A percentile compares a stretch with the other conserved stretches of the same genome.
These are phyloP conservation scores for Carcinoscorpius rotundicauda DNA, from an alignment of 1,140 invertebrate species.

Conservation along the genomic window DNA sequence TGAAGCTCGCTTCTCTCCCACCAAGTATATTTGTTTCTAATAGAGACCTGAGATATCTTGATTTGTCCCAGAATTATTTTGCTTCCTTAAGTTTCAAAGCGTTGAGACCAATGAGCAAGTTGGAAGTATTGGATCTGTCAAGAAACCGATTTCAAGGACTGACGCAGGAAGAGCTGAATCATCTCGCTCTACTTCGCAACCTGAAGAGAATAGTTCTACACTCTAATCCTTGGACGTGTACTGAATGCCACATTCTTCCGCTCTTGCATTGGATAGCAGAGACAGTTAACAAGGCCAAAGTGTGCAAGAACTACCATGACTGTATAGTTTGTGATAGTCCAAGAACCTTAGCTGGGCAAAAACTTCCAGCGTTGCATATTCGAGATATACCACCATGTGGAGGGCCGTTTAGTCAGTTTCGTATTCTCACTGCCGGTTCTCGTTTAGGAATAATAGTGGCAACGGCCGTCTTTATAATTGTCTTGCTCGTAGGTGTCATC, in stretches of 20 bases:
- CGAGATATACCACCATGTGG: too few relatives aligned
- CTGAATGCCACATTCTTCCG: constrained; percentile 39
- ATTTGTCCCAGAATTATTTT: constrained; percentile 36
- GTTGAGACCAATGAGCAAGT: constrained; percentile 39
- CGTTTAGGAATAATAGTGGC: too few relatives aligned
- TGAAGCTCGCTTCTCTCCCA: constrained; percentile 4
- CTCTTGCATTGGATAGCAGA: constrained; percentile 25
- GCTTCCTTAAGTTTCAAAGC: constrained; percentile 39
- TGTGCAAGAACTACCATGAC: too few relatives aligned
- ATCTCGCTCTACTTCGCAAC: constrained; percentile 25
- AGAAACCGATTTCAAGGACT: constrained; percentile 46
- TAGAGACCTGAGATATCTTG: constrained; percentile 18
- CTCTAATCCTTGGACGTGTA: constrained; percentile 51
- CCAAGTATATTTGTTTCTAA: constrained; percentile 16
- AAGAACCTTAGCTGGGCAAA: too few relatives aligned
- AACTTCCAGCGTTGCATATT: too few relatives aligned
- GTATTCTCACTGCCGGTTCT: too few relatives aligned
- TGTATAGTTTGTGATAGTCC: too few relatives aligned
- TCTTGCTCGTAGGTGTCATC: too few relatives aligned
- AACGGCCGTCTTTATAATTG: too few relatives aligned
- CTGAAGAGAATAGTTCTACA: constrained; percentile 37
- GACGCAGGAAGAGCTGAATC: constrained; percentile 39
- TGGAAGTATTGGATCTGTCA: constrained; percentile 46
- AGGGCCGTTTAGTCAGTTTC: too few relatives aligned
- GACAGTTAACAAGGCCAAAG: too few relatives aligned